Evolutionary conservation across 2,113 vertebrate genomes (phyloP).

Genomic region (Catharus bicknelli): DNA sequence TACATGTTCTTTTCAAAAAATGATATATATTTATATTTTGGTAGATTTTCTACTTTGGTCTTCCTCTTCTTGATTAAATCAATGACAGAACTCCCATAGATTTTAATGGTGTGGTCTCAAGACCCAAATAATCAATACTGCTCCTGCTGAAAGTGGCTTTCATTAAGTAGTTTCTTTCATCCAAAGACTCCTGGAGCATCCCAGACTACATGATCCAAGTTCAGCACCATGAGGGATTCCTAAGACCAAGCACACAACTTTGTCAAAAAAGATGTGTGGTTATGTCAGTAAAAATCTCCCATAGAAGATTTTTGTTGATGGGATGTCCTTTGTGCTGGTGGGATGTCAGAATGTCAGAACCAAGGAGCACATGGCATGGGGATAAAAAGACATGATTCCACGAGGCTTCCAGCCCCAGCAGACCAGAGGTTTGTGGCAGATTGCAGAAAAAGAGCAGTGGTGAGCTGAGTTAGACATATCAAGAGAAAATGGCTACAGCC

Average conservation of each 20-base stretch:
- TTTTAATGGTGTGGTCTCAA: not conserved
- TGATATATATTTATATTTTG: not conserved
- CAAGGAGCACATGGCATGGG: not conserved
- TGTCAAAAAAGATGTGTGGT: not conserved
- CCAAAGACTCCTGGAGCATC: not conserved
- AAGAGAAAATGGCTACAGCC: not conserved
- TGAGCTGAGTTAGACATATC: not conserved
- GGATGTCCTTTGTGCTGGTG: not conserved
- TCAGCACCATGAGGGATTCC: not conserved
- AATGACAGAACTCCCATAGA: not conserved
- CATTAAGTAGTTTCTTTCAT: not conserved
- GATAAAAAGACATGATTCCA: not conserved
- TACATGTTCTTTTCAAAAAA: not conserved
- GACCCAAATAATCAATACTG: not conserved
- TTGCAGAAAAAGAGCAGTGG: not conserved
- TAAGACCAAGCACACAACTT: not conserved
- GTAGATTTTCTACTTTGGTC: not conserved
- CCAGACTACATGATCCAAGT: not conserved
- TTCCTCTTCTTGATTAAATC: not conserved
- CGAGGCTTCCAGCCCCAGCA: not conserved
- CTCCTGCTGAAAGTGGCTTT: not conserved
- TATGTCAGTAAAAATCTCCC: not conserved
- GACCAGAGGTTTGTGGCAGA: not conserved
- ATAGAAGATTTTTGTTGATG: not conserved
- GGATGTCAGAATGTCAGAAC: not conserved